Evolutionary conservation across 2,888 invertebrate species (phyloP).

Genomic region (Catocala fraxini): DNA sequence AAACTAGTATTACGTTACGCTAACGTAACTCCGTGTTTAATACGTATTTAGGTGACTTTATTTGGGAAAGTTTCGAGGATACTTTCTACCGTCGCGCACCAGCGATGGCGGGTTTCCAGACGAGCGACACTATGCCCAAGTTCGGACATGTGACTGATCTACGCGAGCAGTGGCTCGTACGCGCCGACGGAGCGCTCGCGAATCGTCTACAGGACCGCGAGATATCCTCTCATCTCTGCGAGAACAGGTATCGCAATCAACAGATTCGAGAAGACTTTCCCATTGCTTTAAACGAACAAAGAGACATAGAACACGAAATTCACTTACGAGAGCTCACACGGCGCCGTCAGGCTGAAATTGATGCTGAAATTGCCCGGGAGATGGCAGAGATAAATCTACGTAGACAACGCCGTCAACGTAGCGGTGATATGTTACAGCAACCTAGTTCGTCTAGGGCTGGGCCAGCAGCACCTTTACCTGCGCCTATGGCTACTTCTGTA

Average conservation of each 20-base stretch:
- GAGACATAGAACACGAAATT: conserved; percentile 77
- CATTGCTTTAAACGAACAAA: conserved; percentile 79
- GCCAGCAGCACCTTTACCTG: conserved; percentile 50
- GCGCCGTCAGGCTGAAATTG: conserved; percentile 79
- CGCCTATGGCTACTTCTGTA: conserved; percentile 38
- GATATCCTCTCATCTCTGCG: conserved; percentile 82
- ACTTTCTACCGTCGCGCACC: conserved; percentile 56
- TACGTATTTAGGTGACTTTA: conserved; percentile 44
- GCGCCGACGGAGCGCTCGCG: conserved; percentile 81
- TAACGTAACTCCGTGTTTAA: conserved; percentile 47
- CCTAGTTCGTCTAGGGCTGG: conserved; percentile 74
- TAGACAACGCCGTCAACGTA: conserved; percentile 70
- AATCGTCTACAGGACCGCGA: conserved; percentile 83
- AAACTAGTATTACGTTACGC: conserved; percentile 52
- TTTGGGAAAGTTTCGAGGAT: conserved; percentile 48
- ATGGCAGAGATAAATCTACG: conserved; percentile 83
- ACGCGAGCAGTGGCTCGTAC: conserved; percentile 83
- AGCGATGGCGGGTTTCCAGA: conserved; percentile 77
- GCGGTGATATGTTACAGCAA: conserved; percentile 65
- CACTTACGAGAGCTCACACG: conserved; percentile 71
- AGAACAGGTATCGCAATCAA: conserved; percentile 82
- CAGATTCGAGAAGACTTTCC: conserved; percentile 85
- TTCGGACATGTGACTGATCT: conserved; percentile 82
- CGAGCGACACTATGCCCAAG: conserved; percentile 83
- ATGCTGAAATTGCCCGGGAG: conserved; percentile 81